A percentile compares a stretch with the other conserved stretches of the same genome.
These are phyloP conservation scores for Leptocoma aspasia DNA, from an alignment of 2,113 vertebrate species.

Conservation along the genomic window DNA sequence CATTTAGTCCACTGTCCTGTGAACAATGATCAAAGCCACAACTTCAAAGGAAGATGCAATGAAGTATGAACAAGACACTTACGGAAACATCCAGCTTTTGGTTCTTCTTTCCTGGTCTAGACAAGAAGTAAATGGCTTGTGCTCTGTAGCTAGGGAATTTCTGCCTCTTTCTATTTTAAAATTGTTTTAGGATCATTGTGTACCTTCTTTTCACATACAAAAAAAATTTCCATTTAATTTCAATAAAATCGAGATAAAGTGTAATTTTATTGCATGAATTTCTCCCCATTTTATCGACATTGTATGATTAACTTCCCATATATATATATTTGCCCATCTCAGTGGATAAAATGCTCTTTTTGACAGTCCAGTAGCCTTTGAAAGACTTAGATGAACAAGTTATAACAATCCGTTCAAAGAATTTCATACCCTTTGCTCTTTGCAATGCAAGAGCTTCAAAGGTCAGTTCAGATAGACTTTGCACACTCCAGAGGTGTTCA, in stretches of 20 bases:
- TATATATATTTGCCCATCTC: neutral
- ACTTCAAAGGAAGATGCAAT: slow-evolving; percentile 43
- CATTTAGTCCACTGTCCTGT: slow-evolving; percentile 23
- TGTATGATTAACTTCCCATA: neutral
- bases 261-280: neutral
- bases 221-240: neutral
- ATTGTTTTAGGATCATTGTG: neutral
- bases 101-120: slow-evolving; percentile 19
- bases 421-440: slow-evolving; percentile 9
- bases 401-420: neutral
- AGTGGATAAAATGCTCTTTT: neutral
- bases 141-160: neutral
- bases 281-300: neutral
- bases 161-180: neutral
- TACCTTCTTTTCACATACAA: neutral
- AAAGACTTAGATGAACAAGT: slow-evolving; percentile 1
- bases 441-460: neutral
- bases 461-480: slow-evolving; percentile 18
- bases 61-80: slow-evolving; percentile 32
- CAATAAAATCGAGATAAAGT: neutral
- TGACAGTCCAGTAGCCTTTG: neutral
- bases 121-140: neutral
- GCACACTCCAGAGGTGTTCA: neutral
- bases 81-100: neutral
- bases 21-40: slow-evolving; percentile 31